Base-by-base conservation (phyloP, 2,113 vertebrate genomes). In the Toxotes jaculatrix region DNA sequence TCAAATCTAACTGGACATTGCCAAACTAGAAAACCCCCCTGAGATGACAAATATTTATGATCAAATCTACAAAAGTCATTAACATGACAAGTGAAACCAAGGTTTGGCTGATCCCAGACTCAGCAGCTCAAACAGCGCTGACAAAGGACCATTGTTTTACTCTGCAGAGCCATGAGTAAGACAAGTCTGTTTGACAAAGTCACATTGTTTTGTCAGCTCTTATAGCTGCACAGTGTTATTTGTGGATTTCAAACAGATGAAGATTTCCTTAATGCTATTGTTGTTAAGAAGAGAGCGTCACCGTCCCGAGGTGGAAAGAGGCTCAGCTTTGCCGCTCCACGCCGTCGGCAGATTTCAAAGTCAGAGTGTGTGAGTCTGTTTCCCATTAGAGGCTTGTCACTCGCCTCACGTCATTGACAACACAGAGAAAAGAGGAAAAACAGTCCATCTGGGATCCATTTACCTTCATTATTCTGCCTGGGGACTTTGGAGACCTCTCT, bases 391-490 rank as follows among this genome's bases (percentile, higher is more conserved):
- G 89, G 89, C 93, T 93, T 95, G 95, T 95, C 94, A 93, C 93
- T 95, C 94, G 93, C 89, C 92, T 95, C 95, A 95, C 94, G 93
- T 95, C 95, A 94, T 86, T 94, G 94, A 94, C 94, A 95, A 93
- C 93, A 88, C 81, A 53, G 84, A 83, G 89, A 80, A 83, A 88
- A 88, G 90, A 91, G 90, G 88, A 88, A 91, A 93, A 93, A 84
- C 89, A 92, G 85, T 71, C 90, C 95, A 96, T 96, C 93, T 96
- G 95, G 94, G 93, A 96, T 93, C 93, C 93, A 96, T 96, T 95
- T 94, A 88, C 89, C 90, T 94, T 96, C 94, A 95, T 96, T 95
- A 95, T 94, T 94, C 93, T 87, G 93, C 91, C 88, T 80, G 70
- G 89, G 92, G 92, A 92, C 89, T 91, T 82, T 88, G 78, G 87